phyloP scores from a whole-genome alignment of 1,140 invertebrate genomes.

The Lanistes nyassanus region DNA sequence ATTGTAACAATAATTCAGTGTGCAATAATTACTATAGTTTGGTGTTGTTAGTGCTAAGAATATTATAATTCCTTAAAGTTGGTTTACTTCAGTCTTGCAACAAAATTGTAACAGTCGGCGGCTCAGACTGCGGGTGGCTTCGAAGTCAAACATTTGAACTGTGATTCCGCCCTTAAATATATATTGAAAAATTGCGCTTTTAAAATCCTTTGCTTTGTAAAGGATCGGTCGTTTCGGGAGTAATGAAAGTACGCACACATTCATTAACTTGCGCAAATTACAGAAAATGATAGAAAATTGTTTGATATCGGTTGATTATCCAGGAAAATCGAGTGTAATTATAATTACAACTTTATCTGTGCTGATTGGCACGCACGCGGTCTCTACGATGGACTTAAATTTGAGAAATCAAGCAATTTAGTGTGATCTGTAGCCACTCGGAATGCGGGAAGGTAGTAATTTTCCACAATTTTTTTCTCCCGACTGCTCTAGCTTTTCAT shows the following conservation, averaged over 20 bases:
- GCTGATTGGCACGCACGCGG: constrained; percentile 12
- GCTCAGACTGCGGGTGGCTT: too few species aligned
- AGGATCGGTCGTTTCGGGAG: not conserved
- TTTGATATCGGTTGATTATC: constrained; percentile 28
- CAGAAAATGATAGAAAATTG: constrained; percentile 32
- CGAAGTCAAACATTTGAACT: too few species aligned
- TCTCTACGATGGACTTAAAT: constrained; percentile 18
- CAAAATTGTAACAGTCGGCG: too few species aligned
- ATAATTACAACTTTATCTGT: constrained; percentile 23
- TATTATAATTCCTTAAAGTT: too few species aligned
- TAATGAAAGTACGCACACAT: not conserved
- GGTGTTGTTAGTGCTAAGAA: too few species aligned
- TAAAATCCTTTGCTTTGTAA: not conserved
- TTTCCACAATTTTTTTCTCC: constrained; percentile 3
- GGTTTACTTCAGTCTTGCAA: too few species aligned
- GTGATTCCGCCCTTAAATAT: too few species aligned
- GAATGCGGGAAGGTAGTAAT: not conserved
- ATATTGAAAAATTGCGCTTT: too few species aligned
- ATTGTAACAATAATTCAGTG: too few species aligned
- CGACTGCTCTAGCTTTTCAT: constrained; percentile 5
- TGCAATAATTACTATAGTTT: too few species aligned
- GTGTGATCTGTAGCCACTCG: constrained; percentile 16
- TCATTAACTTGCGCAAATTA: constrained; percentile 29
- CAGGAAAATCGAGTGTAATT: constrained; percentile 26
- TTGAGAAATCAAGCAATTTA: constrained; percentile 30